Evolutionary conservation across 1,140 invertebrate species (phyloP).

Genomic region (Drosophila tsacasi): DNA sequence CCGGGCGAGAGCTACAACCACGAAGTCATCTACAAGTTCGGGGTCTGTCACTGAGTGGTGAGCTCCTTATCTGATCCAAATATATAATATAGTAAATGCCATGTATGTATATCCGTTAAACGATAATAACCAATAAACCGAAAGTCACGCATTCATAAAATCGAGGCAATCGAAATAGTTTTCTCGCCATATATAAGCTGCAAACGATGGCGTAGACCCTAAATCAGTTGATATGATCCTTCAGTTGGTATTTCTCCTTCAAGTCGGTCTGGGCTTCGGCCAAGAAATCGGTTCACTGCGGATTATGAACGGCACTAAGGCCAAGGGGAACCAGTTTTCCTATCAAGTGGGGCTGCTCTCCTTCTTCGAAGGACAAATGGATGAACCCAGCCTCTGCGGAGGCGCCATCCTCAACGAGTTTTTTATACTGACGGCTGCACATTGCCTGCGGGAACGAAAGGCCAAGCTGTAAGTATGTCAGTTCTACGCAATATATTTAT

Average conservation of each 20-base stretch:
- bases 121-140: conserved; percentile 55
- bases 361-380: conserved; percentile 10
- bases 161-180: not conserved
- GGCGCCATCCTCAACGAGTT: conserved; percentile 45
- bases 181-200: conserved; percentile 35
- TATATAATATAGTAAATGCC: conserved; percentile 1
- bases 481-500: not conserved
- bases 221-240: conserved; percentile 31
- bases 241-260: conserved; percentile 22
- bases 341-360: conserved; percentile 47
- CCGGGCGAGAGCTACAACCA: conserved; percentile 90
- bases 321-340: conserved; percentile 35
- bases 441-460: conserved; percentile 45
- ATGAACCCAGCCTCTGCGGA: conserved; percentile 38
- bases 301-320: conserved; percentile 52
- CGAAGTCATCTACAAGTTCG: conserved; percentile 87
- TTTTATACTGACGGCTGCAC: conserved; percentile 65
- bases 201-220: not conserved
- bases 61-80: conserved; percentile 9
- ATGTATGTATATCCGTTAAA: conserved; percentile 4
- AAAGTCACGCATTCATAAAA: conserved; percentile 19
- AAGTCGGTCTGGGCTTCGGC: not conserved
- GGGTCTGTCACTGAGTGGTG: conserved; percentile 48
- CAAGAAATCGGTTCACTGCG: conserved; percentile 42
- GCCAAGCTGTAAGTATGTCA: conserved; percentile 32